Percentiles rank a stretch among this genome's conserved stretches.
Evolutionary conservation across 2,797 vertebrate species (phyloP).

Genomic region (Anableps anableps): DNA sequence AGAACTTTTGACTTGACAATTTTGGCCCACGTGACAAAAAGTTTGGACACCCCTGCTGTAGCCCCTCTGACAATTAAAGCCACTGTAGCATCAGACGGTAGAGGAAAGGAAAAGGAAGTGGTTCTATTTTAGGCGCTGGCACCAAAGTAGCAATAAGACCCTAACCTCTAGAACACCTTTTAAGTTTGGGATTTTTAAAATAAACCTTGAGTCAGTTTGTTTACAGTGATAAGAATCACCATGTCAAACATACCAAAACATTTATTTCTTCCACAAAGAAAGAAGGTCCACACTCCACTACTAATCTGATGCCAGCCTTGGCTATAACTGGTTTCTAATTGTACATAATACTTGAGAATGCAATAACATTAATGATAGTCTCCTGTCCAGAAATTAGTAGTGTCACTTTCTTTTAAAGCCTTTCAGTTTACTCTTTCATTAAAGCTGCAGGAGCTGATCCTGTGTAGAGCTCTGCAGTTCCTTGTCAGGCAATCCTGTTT

Average conservation of each 20-base stretch:
- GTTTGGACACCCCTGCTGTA: too few species aligned
- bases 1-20: too few species aligned
- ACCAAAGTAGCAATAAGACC: not conserved
- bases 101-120: not conserved
- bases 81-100: not conserved
- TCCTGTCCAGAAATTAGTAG: conserved; percentile 48
- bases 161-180: not conserved
- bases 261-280: not conserved
- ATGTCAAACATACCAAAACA: not conserved
- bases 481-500: conserved; percentile 43
- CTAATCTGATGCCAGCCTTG: not conserved
- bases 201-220: not conserved
- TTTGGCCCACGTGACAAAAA: too few species aligned
- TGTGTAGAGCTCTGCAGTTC: conserved; percentile 30
- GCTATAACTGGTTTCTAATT: conserved; percentile 26
- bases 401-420: conserved; percentile 31
- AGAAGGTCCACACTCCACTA: not conserved
- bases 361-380: conserved; percentile 51
- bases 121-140: not conserved
- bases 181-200: not conserved
- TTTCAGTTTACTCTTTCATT: conserved; percentile 58
- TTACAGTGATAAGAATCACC: not conserved
- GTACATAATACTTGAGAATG: conserved; percentile 24
- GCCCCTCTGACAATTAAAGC: too few species aligned
- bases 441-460: conserved; percentile 25